Conservation (phyloP, 1,140 invertebrate species). For the Drosophila neocordata region DNA sequence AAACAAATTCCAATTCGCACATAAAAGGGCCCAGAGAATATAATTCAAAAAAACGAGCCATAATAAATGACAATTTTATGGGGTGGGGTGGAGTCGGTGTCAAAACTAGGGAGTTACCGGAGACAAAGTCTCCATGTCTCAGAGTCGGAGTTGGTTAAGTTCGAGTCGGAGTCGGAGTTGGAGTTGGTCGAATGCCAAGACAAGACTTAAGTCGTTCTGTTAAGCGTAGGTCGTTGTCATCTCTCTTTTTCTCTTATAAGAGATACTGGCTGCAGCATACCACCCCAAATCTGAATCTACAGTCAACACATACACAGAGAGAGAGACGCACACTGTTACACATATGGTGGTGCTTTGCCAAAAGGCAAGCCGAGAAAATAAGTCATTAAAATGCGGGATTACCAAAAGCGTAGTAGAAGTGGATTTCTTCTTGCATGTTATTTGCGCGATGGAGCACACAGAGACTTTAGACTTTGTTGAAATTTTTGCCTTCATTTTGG, state of each 20-base stretch:
- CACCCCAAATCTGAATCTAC: slow-evolving; percentile 20
- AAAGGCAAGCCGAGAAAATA: slow-evolving; percentile 75
- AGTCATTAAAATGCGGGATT: slow-evolving; percentile 79
- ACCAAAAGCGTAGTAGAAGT: slow-evolving; percentile 75
- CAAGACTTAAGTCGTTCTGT: slow-evolving; percentile 19
- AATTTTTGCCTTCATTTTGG: slow-evolving; percentile 30
- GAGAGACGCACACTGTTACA: background rate
- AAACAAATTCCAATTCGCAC: slow-evolving; percentile 19
- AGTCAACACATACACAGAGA: slow-evolving; percentile 16
- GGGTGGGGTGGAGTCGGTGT: slow-evolving; percentile 20
- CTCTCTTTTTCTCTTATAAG: slow-evolving; percentile 37
- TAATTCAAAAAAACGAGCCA: slow-evolving; percentile 54
- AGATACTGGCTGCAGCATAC: slow-evolving; percentile 20
- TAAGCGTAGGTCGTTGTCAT: slow-evolving; percentile 46
- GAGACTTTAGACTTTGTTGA: slow-evolving; percentile 57
- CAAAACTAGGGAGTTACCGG: background rate
- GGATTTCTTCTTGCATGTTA: slow-evolving; percentile 74
- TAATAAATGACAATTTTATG: slow-evolving; percentile 79
- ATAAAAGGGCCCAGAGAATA: slow-evolving; percentile 24
- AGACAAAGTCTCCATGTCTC: background rate
- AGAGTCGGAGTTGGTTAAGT: slow-evolving; percentile 10
- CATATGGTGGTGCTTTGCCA: slow-evolving; percentile 57
- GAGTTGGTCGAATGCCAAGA: slow-evolving; percentile 21
- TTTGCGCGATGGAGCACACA: slow-evolving; percentile 54
- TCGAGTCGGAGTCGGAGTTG: no score